Evolutionary conservation across 2,888 invertebrate species (phyloP).

Genomic region (Phyllotreta striolata): DNA sequence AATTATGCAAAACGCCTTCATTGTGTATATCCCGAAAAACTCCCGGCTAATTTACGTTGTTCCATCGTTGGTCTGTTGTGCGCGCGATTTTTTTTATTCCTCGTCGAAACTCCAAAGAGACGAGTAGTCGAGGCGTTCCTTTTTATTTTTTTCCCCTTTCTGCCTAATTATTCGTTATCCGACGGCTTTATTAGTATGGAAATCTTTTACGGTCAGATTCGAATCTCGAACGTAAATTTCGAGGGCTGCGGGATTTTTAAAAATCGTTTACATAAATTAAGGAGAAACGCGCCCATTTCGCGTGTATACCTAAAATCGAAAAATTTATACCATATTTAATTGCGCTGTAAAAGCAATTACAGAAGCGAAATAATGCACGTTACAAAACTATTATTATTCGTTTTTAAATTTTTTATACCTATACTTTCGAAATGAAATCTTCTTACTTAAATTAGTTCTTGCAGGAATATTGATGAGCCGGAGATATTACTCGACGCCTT

Average conservation of each 20-base stretch:
- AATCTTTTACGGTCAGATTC: constrained; percentile 36
- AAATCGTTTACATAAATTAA: constrained; percentile 35
- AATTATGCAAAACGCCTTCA: constrained; percentile 33
- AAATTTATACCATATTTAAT: constrained; percentile 5
- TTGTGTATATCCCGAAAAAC: constrained; percentile 27
- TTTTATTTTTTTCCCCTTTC: constrained; percentile 21
- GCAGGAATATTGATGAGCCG: too few species aligned
- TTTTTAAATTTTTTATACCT: not conserved
- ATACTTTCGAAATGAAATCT: too few species aligned
- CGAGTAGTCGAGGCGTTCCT: not conserved
- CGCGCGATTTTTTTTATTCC: constrained; percentile 6
- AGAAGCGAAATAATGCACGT: not conserved
- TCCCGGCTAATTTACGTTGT: constrained; percentile 34
- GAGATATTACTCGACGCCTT: too few species aligned
- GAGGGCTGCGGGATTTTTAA: constrained; percentile 13
- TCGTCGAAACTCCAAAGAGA: not conserved
- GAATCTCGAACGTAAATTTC: constrained; percentile 26
- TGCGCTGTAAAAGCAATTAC: not conserved
- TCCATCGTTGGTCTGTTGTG: constrained; percentile 4
- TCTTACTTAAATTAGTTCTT: too few species aligned
- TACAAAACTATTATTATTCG: too few species aligned
- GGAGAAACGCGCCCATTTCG: constrained; percentile 11
- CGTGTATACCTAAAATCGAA: constrained; percentile 10
- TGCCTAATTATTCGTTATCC: constrained; percentile 34
- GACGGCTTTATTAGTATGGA: constrained; percentile 37